Evolutionary conservation across 2,888 invertebrate genomes (phyloP).

Genomic region (Lacanobia oleracea): DNA sequence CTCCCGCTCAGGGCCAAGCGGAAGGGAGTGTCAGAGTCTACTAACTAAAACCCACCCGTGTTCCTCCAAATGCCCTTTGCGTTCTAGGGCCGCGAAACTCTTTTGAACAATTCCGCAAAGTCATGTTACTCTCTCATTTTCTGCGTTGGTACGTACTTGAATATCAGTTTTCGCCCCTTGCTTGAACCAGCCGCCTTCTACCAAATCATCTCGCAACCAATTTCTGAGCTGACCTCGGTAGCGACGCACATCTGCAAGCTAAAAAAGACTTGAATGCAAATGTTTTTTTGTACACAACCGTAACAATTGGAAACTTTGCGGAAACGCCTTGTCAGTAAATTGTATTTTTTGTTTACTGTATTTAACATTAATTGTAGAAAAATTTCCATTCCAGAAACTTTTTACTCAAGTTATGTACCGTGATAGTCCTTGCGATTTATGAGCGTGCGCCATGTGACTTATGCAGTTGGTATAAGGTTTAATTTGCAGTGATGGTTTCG

Average conservation of each 20-base stretch:
- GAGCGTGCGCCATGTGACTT: not conserved
- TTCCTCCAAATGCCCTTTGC: no score
- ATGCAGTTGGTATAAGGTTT: conserved; percentile 5
- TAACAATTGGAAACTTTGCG: conserved; percentile 43
- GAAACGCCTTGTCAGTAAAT: conserved; percentile 50
- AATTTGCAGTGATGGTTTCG: not conserved
- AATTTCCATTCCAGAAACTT: conserved; percentile 8
- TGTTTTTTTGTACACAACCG: conserved; percentile 45
- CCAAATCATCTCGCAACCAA: not conserved
- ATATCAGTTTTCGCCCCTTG: not conserved
- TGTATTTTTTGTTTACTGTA: conserved; percentile 39
- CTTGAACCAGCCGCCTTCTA: not conserved
- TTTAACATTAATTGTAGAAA: conserved; percentile 12
- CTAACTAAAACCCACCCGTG: no score
- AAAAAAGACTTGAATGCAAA: conserved; percentile 42
- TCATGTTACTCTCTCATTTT: no score
- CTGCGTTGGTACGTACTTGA: no score
- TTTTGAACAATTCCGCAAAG: no score
- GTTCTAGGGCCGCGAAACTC: no score
- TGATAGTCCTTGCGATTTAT: not conserved
- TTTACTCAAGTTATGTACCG: conserved; percentile 5
- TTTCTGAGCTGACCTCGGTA: not conserved
- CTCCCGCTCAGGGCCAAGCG: no score
- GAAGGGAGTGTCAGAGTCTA: no score
- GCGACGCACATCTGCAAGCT: conserved; percentile 1